Base-by-base conservation (phyloP, 2,113 vertebrate genomes). In the Trogon surrucura region DNA sequence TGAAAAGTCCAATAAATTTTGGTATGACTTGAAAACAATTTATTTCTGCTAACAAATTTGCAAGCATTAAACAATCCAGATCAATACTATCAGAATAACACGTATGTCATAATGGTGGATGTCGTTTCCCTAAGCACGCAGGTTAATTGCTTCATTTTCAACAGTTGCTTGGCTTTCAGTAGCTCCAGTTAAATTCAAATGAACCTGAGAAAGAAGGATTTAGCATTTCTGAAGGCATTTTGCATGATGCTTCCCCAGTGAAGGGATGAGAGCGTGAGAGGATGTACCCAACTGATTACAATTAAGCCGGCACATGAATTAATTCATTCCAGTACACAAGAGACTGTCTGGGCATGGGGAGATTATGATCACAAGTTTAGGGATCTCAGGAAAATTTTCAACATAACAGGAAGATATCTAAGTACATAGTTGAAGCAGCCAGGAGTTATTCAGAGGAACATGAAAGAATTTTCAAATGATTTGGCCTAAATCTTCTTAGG, bases 171-270 rank as follows among this genome's bases (percentile, higher is more conserved):
- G 58, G 61, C 38, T 97, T 89, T 53, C 62, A 93, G 79, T 82
- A 95, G 81, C 81, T 80, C 66, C 45, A 75, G 14, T 30, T 89
- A 85, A 94, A 95, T 96, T 93, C 36, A 89, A 97, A 96, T 94
- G 45, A 97, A 85, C 41, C 23, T 27, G n/a, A 85, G 85, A 91
- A 91, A 89, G 78, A 74, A 93, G 38, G 53, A 79, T 87, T 97
- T 94, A 87, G 79, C 85, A 89, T 87, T 96, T 95, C 78, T 91
- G 84, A 94, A 89, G 47, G 80, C 77, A 87, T 91, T 95, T 94
- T 96, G 78, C 57, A 61, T 79, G 65, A 94, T 3, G 5, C 44
- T 89, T 95, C 81, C 83, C 58, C 85, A 95, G 79, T 45, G 53
- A 95, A 56, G 12, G 67, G 38, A 84, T 74, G 22, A 86, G 48